Evolutionary conservation across 1,140 invertebrate species (phyloP).

Genomic region (Phortica variegata): DNA sequence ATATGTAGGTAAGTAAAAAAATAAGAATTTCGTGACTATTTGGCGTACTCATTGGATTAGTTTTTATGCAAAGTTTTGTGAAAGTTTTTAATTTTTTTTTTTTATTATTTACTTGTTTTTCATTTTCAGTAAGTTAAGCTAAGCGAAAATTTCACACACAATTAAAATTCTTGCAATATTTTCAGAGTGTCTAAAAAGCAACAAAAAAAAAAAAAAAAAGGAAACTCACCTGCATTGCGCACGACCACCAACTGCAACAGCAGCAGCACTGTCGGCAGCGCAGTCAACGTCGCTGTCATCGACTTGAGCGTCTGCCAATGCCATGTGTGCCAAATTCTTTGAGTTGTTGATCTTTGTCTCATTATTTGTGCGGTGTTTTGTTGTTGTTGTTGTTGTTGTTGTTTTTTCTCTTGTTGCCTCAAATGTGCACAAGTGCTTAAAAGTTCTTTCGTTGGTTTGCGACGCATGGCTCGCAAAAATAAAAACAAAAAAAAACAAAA

Average conservation of each 20-base stretch:
- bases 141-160: slow-evolving; percentile 9
- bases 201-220: no score
- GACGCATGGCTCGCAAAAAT: no score
- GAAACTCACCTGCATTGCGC: slow-evolving; percentile 34
- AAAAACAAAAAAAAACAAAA: no score
- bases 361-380: slow-evolving; percentile 31
- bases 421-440: no score
- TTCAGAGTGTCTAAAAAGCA: slow-evolving; percentile 25
- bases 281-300: slow-evolving; percentile 18
- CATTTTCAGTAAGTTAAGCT: slow-evolving; percentile 7
- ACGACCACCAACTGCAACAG: slow-evolving; percentile 27
- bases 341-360: no score
- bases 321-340: slow-evolving; percentile 17
- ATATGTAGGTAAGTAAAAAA: slow-evolving; percentile 1
- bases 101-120: not conserved
- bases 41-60: not conserved
- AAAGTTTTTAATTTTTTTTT: not conserved
- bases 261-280: slow-evolving; percentile 17
- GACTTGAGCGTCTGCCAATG: slow-evolving; percentile 16
- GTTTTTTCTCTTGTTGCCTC: slow-evolving; percentile 10
- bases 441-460: no score
- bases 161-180: slow-evolving; percentile 32
- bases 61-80: not conserved
- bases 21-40: slow-evolving; percentile 2
- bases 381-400: slow-evolving; percentile 14